Base-by-base conservation (phyloP, 2,888 invertebrate species). In the Nomada hirtipes region DNA sequence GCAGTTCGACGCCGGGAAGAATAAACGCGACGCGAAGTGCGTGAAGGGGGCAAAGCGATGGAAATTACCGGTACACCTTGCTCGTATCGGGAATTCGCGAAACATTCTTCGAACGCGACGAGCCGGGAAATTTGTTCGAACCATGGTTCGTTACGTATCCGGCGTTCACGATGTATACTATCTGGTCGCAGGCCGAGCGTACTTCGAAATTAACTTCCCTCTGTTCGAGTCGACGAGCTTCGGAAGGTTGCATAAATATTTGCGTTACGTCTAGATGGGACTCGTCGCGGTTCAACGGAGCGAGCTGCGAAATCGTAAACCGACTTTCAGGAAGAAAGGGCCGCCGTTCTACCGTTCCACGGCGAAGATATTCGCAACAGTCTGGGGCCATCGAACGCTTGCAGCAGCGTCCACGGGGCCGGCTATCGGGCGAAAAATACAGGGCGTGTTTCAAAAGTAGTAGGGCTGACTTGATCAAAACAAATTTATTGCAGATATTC, bases 161-260 rank as follows among this genome's bases (percentile, higher is more conserved):
- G 60, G n/a, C 53, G 65, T 53, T 75, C 75, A 65, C 11, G 65
- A 75, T 67, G 60, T 67, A 65, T 67, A 53, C 65, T 36, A n/a
- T 23, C n/a, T 50, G 36, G 15, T 44, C n/a, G 64, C 44, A 42
- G 42, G 26, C 42, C 29, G 0, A 18, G 9, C 44, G 18, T 29
- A 18, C 7, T 75, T 44, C n/a, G 23, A 3, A 60, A 61, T 60
- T 52, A 77, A 77, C 67, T 47, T 47, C 23, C 29, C n/a, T 20
- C n/a, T n/a, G 23, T 18, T 44, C 50, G 29, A 44, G 47, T 10
- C 47, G 18, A 18, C 20, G 50, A 61, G 47, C 42, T 55, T 47
- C 23, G n/a, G 55, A 15, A 20, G 55, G 55, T 36, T 60, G 65
- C 59, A 53, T 36, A 76, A 76, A 76, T 76, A 61, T 68, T 78